Evolutionary conservation across 2,888 invertebrate species (phyloP), one percentile per base, ranked within the genome.

Genomic region (Scelioninae gen. 1): DNA sequence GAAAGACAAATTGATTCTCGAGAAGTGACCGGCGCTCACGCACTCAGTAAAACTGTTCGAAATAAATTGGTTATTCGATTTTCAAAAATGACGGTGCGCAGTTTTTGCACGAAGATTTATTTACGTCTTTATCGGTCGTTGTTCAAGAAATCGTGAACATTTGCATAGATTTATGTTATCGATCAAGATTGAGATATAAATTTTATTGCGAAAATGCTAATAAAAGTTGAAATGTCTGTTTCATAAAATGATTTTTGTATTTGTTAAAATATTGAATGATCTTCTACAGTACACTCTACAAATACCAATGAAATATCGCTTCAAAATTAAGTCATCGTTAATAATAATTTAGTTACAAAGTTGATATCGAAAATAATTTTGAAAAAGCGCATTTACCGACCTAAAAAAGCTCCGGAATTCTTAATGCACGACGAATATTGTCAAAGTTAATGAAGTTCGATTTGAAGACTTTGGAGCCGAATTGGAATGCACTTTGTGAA

Each of bases 41-140:
- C 65, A 62, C 38, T 29, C 10, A 32, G 32, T 40, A 51, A 72
- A 72, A 72, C 31, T 31, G 32, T 1, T 38, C 6, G 49, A 58
- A 58, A 49, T 66, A 75, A 75, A 75, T 58, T 75, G 56, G 49
- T 58, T 66, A 66, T 75, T 75, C 75, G 58, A 65, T 74, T 63
- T 51, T 74, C 23, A 10, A 23, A 10, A 63, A 63, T 43, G 63
- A 45, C 6, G 11, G 45, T 34, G 32, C 53, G 38, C 53, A 43
- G 62, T 53, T 65, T 63, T 65, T 55, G 32, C 32, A 4, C 31
- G 15, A 51, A 72, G 62, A 62, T 72, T 72, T 72, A 72, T 60
- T 72, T 53, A 13, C 16, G 15, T 47, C 38, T 69, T 58, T 69
- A 43, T 53, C 40, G 40, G 29, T 6, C 38, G 51, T 51, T 51